Evolutionary conservation across 2,797 vertebrate genomes (phyloP), one percentile per base, ranked within the genome.

Genomic region (Eulemur mongoz): DNA sequence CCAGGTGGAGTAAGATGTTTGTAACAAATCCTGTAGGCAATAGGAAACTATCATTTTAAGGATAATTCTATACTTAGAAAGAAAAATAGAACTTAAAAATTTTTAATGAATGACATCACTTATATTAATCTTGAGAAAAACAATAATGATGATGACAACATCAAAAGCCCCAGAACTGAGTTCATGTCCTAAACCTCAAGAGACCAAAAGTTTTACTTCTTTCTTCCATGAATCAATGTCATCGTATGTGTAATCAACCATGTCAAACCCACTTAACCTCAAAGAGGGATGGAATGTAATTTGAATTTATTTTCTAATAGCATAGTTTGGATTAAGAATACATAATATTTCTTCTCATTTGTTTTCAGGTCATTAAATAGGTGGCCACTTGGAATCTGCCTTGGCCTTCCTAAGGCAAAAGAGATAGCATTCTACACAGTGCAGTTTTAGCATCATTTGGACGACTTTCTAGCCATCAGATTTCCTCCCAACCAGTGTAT

Each of bases 291-390:
- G 8, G 17, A 84, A 57, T 73, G 1, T 78, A 32, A 92, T 67
- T 94, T 93, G 52, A 94, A 81, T 81, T 76, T 80, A 54, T 92
- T 97, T 94, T 83, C 32, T 94, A 92, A 54, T 59, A 18, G 13
- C 38, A 73, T 52, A 75, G 25, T 65, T 92, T 90, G 25, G 10
- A 72, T 94, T 59, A 86, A 43, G n/a, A 93, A 80, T 50, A n/a
- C 2, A 18, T 43, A 45, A 18, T 32, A 67, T 79, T 45, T 76
- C 25, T 38, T 52, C 8, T 48, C 43, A 13, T 90, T 95, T 83
- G 12, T 81, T 76, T 90, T 81, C 32, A 63, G 23, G 2, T 89
- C n/a, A 69, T 79, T 82, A 91, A 48, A 7, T 6, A 86, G 69
- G 14, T 40, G 2, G 18, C 7, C 35, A 17, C 27, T 91, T 88